Evolutionary conservation across 1,140 invertebrate species (phyloP), one percentile per base, ranked within the genome.

Genomic region (Ips typographus): DNA sequence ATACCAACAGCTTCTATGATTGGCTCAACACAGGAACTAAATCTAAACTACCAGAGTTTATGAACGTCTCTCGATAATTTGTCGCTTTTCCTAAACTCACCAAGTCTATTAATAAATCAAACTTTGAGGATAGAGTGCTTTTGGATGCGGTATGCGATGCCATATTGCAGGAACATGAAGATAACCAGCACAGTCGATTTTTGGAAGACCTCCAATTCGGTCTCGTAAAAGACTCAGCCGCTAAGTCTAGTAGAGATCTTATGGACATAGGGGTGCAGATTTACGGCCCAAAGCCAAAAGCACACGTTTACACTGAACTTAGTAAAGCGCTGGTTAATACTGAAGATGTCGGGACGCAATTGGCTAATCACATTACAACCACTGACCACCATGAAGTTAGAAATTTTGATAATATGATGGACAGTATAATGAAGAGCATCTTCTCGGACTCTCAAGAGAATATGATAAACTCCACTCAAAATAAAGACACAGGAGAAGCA

Each of bases 61-160:
- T n/a, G n/a, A n/a, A n/a, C n/a, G n/a, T n/a, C n/a, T n/a, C n/a
- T n/a, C n/a, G n/a, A n/a, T n/a, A n/a, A n/a, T n/a, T n/a, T n/a
- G n/a, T n/a, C n/a, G n/a, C n/a, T n/a, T n/a, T n/a, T n/a, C n/a
- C n/a, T n/a, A n/a, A n/a, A n/a, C n/a, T n/a, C n/a, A n/a, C n/a
- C n/a, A n/a, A n/a, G n/a, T n/a, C n/a, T n/a, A n/a, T n/a, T n/a
- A 40, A 8, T 2, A 57, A 58, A 22, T 58, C 68, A 2, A 40
- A 55, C 40, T 38, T 41, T 8, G 68, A 70, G 39, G 43, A 57
- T 41, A 47, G 68, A 37, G 5, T 70, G 6, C 2, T 70, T 2
- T 39, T 70, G 38, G 68, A 70, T 43, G 68, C 68, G 3, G 55
- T 70, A 36, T 70, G 68, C 42, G 61, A 70, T 47, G 68, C 61